These are phyloP conservation scores for Sycophaga agraensis DNA, from an alignment of 1,140 invertebrate genomes.

Conservation along the genomic window DNA sequence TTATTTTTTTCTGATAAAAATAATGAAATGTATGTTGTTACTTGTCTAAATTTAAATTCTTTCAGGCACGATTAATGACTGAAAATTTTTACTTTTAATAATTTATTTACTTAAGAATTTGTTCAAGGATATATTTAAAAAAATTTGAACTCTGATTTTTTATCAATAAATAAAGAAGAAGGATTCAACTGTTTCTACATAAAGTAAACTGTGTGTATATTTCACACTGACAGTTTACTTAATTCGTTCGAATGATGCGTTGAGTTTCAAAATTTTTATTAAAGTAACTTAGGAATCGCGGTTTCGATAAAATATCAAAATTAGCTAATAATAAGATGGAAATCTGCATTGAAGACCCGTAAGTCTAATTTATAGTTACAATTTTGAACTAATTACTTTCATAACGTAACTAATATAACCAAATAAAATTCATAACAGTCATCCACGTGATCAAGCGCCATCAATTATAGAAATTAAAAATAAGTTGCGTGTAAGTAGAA, in stretches of 20 bases:
- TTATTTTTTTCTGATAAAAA: too few species aligned
- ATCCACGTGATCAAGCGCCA: constrained; percentile 20
- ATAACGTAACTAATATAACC: background rate
- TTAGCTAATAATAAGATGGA: constrained; percentile 39
- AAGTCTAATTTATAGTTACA: too few species aligned
- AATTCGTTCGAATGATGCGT: background rate
- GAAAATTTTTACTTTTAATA: too few species aligned
- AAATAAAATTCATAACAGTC: too few species aligned
- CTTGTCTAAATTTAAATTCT: background rate
- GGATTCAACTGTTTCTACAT: constrained; percentile 11
- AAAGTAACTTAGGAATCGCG: too few species aligned
- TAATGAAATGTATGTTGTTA: too few species aligned
- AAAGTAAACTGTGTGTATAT: background rate
- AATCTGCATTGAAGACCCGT: constrained; percentile 42
- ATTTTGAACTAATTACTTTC: too few species aligned
- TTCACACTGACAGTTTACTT: background rate
- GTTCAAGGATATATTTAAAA: too few species aligned
- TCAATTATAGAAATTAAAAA: constrained; percentile 44
- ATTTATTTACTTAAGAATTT: too few species aligned
- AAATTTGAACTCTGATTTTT: too few species aligned
- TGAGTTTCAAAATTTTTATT: constrained; percentile 12
- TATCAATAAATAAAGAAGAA: too few species aligned
- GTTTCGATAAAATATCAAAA: constrained; percentile 3
- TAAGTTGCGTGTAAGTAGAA: constrained; percentile 44
- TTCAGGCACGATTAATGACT: too few species aligned